phyloP scores from a whole-genome alignment of 2,888 invertebrate species.

The Eurytoma adleriae region DNA sequence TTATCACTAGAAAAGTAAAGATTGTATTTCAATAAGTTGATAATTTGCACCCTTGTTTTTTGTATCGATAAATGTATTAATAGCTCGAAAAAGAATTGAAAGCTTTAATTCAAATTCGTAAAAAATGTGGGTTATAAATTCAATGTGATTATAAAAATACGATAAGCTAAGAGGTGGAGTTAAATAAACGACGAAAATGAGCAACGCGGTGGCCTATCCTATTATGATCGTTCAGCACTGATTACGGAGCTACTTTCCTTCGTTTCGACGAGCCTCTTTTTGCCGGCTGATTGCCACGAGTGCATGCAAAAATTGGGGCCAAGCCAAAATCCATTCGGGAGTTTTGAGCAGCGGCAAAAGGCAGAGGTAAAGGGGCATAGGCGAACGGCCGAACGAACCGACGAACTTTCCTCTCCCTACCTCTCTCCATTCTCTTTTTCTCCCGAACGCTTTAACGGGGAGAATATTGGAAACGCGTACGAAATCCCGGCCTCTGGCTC shows the following conservation, averaged over 20 bases:
- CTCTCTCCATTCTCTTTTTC: constrained; percentile 9
- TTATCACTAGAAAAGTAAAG: too few relatives aligned
- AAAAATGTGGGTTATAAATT: too few relatives aligned
- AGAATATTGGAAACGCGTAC: constrained; percentile 41
- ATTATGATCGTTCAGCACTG: constrained; percentile 39
- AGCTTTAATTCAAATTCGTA: too few relatives aligned
- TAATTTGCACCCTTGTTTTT: too few relatives aligned
- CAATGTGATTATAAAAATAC: not conserved
- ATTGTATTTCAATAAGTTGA: too few relatives aligned
- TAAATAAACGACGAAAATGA: not conserved
- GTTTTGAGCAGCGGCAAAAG: constrained; percentile 24
- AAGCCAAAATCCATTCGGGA: constrained; percentile 52
- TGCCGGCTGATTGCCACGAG: constrained; percentile 39
- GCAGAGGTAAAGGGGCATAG: not conserved
- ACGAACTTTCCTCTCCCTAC: constrained; percentile 33
- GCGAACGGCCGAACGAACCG: not conserved
- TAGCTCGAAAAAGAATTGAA: too few relatives aligned
- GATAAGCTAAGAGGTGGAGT: not conserved
- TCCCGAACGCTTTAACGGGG: constrained; percentile 15
- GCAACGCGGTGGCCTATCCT: constrained; percentile 10
- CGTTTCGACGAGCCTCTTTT: constrained; percentile 36
- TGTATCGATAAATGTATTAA: too few relatives aligned
- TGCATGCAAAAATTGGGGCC: constrained; percentile 54
- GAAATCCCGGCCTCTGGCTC: constrained; percentile 26
- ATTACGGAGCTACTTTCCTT: constrained; percentile 42